Base-by-base conservation (phyloP, 2,888 invertebrate genomes). In the Hypselothyrea guttata region DNA sequence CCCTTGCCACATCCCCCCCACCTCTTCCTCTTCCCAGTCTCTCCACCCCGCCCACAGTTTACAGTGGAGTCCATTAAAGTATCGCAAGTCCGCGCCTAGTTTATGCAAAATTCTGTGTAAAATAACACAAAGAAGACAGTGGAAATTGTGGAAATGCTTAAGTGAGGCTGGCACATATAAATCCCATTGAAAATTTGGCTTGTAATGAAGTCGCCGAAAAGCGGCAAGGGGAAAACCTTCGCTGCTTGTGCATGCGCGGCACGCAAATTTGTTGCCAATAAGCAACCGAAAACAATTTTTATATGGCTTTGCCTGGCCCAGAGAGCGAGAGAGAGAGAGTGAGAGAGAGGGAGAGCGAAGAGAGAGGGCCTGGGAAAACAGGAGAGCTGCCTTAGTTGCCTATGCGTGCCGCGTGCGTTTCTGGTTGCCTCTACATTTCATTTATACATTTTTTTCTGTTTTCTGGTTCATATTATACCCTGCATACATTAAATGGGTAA, bases 191-290 rank as follows among this genome's bases (percentile, higher is more conserved):
- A 70, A 44, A 4, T 65, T 59, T 46, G 52, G 28, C 41, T 62
- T 59, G 65, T 76, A 73, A 75, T 75, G 65, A 75, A 81, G 81
- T 81, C 68, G 73, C 58, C 44, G 59, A 41, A 44, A 40, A 57
- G 46, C 34, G 22, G 47, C 52, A 15, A 16, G n/a, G 54, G 42
- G 11, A 41, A 56, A 61, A 11, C 30, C 35, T 34, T 42, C 7
- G 7, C 12, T 48, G 34, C 40, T 65, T 77, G 52, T 58, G 77
- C 59, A 78, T 78, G 77, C 78, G 67, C 56, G 56, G 67, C 78
- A 78, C 78, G 84, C 74, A 78, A 78, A 84, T 78, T 84, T 78
- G 84, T 83, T 81, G 74, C 78, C 78, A 78, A 84, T 78, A 84
- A 76, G 84, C 77, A 76, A 63, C 67, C 77, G 77, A 78, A 83